These are phyloP conservation scores for Lamprotornis superbus DNA, from an alignment of 2,113 vertebrate species.

Conservation along the genomic window DNA sequence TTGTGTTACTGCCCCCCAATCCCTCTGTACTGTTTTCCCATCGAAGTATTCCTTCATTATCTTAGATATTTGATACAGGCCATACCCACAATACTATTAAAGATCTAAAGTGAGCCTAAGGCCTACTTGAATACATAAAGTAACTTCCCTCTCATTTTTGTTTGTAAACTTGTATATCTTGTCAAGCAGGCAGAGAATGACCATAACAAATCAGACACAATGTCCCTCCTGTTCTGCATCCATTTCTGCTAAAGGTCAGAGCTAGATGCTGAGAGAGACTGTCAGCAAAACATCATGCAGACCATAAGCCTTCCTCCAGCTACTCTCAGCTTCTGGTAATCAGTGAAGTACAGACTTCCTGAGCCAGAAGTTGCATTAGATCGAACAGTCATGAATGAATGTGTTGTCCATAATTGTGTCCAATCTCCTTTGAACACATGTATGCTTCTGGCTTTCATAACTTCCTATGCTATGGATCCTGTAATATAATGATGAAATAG, in stretches of 20 bases:
- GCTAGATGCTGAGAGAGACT: background rate
- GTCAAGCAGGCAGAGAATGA: background rate
- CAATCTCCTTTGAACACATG: constrained; percentile 1
- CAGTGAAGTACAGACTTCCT: constrained; percentile 37
- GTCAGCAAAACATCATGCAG: background rate
- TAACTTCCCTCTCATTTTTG: background rate
- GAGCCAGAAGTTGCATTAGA: background rate
- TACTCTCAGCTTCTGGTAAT: background rate
- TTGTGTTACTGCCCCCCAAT: fast-evolving
- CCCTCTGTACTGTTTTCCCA: background rate
- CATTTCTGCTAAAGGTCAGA: background rate
- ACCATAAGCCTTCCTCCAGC: background rate
- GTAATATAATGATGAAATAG: background rate
- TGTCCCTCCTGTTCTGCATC: background rate
- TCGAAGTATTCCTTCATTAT: background rate
- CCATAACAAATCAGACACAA: background rate
- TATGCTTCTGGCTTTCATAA: background rate
- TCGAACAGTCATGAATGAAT: background rate
- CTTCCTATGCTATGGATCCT: background rate
- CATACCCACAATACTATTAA: background rate
- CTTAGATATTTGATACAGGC: background rate
- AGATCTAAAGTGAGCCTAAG: background rate
- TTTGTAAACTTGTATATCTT: background rate
- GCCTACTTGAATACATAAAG: background rate
- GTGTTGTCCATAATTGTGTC: background rate